Percentiles rank a stretch among this genome's conserved stretches.
Evolutionary conservation across 1,140 invertebrate genomes (phyloP).

Genomic region (Proales similis): DNA sequence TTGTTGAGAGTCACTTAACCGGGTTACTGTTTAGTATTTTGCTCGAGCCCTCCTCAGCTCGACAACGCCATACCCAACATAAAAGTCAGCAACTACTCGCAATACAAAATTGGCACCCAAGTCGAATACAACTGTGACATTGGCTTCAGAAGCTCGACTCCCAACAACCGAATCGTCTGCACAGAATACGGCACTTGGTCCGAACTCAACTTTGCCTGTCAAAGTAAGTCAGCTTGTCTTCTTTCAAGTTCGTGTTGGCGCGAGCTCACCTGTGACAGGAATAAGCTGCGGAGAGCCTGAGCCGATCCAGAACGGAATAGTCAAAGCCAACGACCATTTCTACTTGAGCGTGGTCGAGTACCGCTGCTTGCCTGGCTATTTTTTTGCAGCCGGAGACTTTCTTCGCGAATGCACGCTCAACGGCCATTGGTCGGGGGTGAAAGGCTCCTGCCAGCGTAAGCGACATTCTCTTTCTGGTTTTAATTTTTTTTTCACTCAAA

Average conservation of each 20-base stretch:
- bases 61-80: conserved; percentile 30
- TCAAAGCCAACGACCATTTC: conserved; percentile 4
- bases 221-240: background rate
- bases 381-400: conserved; percentile 10
- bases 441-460: conserved; percentile 27
- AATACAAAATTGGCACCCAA: conserved; percentile 24
- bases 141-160: background rate
- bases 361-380: conserved; percentile 6
- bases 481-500: background rate
- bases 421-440: conserved; percentile 3
- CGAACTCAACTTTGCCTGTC: conserved; percentile 19
- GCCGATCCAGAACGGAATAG: conserved; percentile 6
- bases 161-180: conserved; percentile 7
- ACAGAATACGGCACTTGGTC: conserved; percentile 21
- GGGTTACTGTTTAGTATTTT: conserved; percentile 7
- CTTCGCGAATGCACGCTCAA: conserved; percentile 17
- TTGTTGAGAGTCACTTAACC: no score
- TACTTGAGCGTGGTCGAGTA: conserved; percentile 36
- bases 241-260: background rate
- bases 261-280: background rate
- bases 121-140: conserved; percentile 35
- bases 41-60: background rate
- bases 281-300: conserved; percentile 27
- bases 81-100: conserved; percentile 1
- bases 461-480: background rate